Evolutionary conservation across 2,888 invertebrate genomes (phyloP).

Genomic region (Rosalia funebris): DNA sequence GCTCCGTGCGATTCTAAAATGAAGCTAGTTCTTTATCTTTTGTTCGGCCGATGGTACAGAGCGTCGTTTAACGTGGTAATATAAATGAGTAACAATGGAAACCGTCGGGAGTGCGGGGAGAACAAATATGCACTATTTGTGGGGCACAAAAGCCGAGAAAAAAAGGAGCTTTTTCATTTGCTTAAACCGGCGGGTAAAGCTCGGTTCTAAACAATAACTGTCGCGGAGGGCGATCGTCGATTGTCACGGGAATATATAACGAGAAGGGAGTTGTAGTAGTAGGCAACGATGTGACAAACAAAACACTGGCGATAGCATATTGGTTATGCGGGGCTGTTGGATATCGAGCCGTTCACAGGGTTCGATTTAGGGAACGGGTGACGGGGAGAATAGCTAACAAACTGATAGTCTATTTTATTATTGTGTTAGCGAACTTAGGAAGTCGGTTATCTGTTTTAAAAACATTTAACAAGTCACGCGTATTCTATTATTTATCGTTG

Average conservation of each 20-base stretch:
- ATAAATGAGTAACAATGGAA: constrained; percentile 31
- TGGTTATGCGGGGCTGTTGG: constrained; percentile 24
- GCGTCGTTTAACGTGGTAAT: constrained; percentile 27
- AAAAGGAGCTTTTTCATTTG: constrained; percentile 46
- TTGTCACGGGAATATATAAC: constrained; percentile 52
- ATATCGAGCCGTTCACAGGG: constrained; percentile 22
- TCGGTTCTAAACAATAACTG: constrained; percentile 48
- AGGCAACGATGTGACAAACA: constrained; percentile 47
- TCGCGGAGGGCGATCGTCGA: constrained; percentile 51
- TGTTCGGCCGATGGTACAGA: constrained; percentile 24
- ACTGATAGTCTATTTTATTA: constrained; percentile 5
- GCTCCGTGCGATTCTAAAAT: constrained; percentile 2
- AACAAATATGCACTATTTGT: constrained; percentile 43
- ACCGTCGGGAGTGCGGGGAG: constrained; percentile 33
- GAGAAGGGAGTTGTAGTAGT: constrained; percentile 42
- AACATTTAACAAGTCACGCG: too few species aligned
- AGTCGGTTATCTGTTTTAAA: too few species aligned
- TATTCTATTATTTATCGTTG: too few species aligned
- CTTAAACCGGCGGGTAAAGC: constrained; percentile 46
- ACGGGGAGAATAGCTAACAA: constrained; percentile 7
- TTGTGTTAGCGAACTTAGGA: constrained; percentile 2
- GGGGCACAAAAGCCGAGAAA: constrained; percentile 38
- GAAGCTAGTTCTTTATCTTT: constrained; percentile 20
- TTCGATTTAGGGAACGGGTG: constrained; percentile 22
- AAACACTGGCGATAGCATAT: constrained; percentile 42